These are phyloP conservation scores for Harpalus rubripes DNA, from an alignment of 2,888 invertebrate genomes.

Conservation along the genomic window DNA sequence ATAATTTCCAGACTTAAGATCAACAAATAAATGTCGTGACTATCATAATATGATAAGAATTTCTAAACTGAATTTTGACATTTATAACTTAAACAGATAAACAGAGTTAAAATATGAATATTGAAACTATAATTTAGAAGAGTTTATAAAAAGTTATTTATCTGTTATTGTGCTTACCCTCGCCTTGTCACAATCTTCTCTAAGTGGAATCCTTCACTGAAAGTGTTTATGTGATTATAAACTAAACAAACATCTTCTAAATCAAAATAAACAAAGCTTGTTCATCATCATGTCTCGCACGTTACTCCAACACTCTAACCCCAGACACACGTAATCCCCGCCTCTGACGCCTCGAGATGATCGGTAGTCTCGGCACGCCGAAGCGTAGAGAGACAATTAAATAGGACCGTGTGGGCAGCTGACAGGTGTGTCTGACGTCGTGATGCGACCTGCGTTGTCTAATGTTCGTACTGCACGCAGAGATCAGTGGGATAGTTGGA, in stretches of 20 bases:
- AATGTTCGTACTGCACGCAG: neutral
- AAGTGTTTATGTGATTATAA: neutral
- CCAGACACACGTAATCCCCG: neutral
- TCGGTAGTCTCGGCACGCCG: neutral
- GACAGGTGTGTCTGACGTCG: constrained; percentile 56
- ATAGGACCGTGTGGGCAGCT: constrained; percentile 47
- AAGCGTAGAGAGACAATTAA: constrained; percentile 44
- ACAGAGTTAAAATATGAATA: too few relatives aligned
- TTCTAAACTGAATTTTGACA: too few relatives aligned
- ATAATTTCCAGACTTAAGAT: too few relatives aligned
- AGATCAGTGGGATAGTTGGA: too few relatives aligned
- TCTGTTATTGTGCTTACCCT: too few relatives aligned
- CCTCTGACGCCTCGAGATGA: neutral
- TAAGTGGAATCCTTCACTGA: neutral
- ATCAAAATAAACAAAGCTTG: neutral
- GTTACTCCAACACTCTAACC: neutral
- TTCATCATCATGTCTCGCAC: neutral
- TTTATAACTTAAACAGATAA: too few relatives aligned
- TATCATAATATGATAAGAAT: too few relatives aligned
- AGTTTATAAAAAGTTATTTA: too few relatives aligned
- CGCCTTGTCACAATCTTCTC: too few relatives aligned
- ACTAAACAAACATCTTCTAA: neutral
- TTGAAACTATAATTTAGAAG: too few relatives aligned
- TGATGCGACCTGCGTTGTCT: constrained; percentile 14
- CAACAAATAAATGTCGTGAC: too few relatives aligned